Evolutionary conservation across 2,888 invertebrate genomes (phyloP), one percentile per base, ranked within the genome.

Genomic region (Bembecia ichneumoniformis): DNA sequence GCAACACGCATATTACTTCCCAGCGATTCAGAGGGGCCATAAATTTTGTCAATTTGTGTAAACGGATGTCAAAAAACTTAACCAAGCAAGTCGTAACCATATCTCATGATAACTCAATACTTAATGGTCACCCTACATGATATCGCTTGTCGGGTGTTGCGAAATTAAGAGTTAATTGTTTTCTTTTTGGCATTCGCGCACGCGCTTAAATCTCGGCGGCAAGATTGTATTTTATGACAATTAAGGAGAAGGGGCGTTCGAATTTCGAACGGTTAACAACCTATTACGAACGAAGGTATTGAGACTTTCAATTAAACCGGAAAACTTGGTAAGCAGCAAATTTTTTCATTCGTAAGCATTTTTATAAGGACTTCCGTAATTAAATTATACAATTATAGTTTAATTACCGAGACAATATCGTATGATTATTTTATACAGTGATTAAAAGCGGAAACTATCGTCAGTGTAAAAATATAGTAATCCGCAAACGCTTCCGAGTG

Each of bases 161-260:
- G 55, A 68, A 76, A 71, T 75, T 72, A 74, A 74, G 63, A 68
- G 62, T 67, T 65, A 66, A 71, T 72, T 67, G 63, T 70, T 66
- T 71, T 68, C 59, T 68, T 76, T 70, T 70, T 66, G 50, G 52
- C 49, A 47, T 56, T 58, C 47, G 58, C 54, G 64, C 68, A 66
- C 67, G 64, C 61, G 65, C 62, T 71, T 64, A 58, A 67, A 66
- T 67, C 60, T 64, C 58, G 47, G 49, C 52, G 51, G 57, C 56
- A 60, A 58, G 62, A 70, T 66, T 64, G 59, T 70, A 67, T 67
- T 69, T 71, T 64, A 66, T 64, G 62, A 66, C 63, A 66, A 71
- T 70, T 64, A 68, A 69, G n/a, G 59, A 59, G 60, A 59, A 59
- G 58, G 56, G 55, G 20, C 14, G 54, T 58, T 49, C 52, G 57